Evolutionary conservation across 2,113 vertebrate genomes (phyloP), one percentile per base, ranked within the genome.

Genomic region (Melospiza melodia): DNA sequence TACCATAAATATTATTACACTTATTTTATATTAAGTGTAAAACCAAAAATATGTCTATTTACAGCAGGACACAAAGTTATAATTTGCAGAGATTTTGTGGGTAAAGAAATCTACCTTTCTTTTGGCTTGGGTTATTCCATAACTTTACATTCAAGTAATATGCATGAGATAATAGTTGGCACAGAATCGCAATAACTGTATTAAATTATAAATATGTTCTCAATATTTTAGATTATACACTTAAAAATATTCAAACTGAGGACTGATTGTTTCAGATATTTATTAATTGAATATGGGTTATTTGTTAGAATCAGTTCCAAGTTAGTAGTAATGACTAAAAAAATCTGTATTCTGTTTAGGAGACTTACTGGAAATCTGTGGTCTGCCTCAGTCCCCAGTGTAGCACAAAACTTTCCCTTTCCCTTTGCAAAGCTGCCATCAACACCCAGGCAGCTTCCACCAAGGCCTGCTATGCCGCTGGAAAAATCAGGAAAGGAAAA

Each of bases 131-230:
- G 7, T 86, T 91, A 41, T 85, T 93, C 72, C 81, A 49, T 71
- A 90, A 59, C 1, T 28, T 88, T 68, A 11, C 8, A 31, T 87
- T 87, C 77, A 63, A 74, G 35, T 62, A 74, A 30, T 67, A 61
- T 23, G 25, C 31, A 92, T 91, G 90, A 97, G n/a, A 16, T 90
- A 97, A 96, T 87, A 68, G 14, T 89, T 97, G 95, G 89, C 89
- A 80, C 19, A 88, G 55, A 94, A 87, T 63, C 30, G 76, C 37
- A 74, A 17, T 81, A 84, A 68, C 48, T 78, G 41, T 61, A 77
- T 93, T 93, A 49, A 90, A 88, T 95, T 95, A 90, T 67, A 54
- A 68, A 28, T 30, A 65, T 79, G 63, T 91, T 96, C 61, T 86
- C 31, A 78, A 59, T 94, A 69, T 94, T 97, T 96, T 80, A 76